phyloP scores from a whole-genome alignment of 2,113 vertebrate species.

The Cisticola juncidis region DNA sequence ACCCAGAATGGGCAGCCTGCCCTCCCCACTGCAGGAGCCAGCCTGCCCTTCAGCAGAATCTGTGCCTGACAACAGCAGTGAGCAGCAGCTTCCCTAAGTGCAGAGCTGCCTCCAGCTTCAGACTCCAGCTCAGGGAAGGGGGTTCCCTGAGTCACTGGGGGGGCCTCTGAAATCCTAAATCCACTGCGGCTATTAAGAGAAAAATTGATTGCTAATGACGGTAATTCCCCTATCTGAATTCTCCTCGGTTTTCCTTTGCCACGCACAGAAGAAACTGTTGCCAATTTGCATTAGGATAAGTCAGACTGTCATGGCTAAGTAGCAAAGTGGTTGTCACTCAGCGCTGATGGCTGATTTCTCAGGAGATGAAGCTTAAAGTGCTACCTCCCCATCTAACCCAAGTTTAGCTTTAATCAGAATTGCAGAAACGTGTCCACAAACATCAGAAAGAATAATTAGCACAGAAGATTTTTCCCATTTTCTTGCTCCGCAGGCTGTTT shows the following conservation, averaged over 20 bases:
- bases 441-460: slow-evolving; percentile 1
- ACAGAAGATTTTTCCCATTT: not conserved
- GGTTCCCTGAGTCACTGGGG: not conserved
- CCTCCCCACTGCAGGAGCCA: not conserved
- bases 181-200: not conserved
- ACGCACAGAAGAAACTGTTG: not conserved
- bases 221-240: slow-evolving; percentile 53
- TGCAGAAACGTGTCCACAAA: not conserved
- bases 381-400: not conserved
- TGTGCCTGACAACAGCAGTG: not conserved
- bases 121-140: not conserved
- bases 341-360: slow-evolving; percentile 9
- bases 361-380: not conserved
- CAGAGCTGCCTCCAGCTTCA: not conserved
- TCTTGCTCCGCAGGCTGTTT: not conserved
- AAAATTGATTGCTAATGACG: slow-evolving; percentile 37
- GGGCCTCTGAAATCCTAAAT: slow-evolving; percentile 1
- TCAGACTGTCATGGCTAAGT: slow-evolving; percentile 42
- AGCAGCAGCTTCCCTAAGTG: not conserved
- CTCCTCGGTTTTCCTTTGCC: not conserved
- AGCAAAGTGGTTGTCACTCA: slow-evolving; percentile 21
- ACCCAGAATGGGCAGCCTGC: not conserved
- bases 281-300: slow-evolving; percentile 45
- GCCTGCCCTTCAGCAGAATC: not conserved
- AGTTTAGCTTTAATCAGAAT: slow-evolving; percentile 14